Conservation (phyloP, 64 coral and sea anemone species). For the Hydrozoanthus tunicans region DNA sequence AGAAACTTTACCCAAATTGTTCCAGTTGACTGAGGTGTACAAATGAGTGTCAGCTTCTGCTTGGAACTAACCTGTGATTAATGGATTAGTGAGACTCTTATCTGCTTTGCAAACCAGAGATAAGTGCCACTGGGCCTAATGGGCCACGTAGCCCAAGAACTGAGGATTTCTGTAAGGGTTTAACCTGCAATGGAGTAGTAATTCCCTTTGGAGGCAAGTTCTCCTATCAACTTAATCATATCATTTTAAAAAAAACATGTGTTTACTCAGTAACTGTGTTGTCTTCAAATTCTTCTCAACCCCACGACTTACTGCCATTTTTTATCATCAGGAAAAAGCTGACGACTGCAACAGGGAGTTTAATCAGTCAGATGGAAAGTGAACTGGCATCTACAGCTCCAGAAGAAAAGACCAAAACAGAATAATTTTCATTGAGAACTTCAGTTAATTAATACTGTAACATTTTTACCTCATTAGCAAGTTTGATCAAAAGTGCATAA, state of each 20-base stretch:
- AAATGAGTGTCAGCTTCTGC: no score
- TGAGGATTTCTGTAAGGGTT: no score
- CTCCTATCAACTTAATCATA: no score
- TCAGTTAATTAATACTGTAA: not conserved
- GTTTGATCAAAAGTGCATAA: not conserved
- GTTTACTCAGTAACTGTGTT: no score
- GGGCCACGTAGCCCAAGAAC: not conserved
- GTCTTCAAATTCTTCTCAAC: not conserved
- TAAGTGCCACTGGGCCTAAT: not conserved
- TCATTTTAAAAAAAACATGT: not conserved
- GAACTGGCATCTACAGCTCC: conserved; percentile 34
- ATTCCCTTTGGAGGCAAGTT: no score
- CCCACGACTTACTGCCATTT: not conserved
- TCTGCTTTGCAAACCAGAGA: not conserved
- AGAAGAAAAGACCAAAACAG: conserved; percentile 1
- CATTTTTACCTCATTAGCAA: not conserved
- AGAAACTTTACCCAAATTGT: no score
- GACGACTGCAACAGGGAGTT: conserved; percentile 50
- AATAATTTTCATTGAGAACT: not conserved
- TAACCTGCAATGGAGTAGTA: no score
- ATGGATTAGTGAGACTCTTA: no score
- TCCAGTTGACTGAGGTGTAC: no score
- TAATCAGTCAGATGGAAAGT: conserved; percentile 82
- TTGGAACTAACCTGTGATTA: no score
- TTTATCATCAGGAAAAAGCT: conserved; percentile 61